Evolutionary conservation across 2,113 vertebrate species (phyloP).

Genomic region (Puntigrus tetrazona): DNA sequence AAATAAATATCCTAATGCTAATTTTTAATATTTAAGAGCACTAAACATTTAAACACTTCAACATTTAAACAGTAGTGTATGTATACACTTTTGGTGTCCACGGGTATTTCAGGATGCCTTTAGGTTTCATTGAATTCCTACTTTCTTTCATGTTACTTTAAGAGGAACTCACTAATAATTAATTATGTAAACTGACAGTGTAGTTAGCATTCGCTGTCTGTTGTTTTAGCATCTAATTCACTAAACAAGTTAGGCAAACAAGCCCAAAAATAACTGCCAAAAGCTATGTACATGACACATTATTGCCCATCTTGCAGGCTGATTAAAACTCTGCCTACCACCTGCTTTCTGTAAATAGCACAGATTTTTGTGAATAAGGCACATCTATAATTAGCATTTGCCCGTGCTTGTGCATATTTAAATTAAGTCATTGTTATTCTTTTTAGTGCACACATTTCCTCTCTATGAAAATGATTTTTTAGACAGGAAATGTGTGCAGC

Average conservation of each 20-base stretch:
- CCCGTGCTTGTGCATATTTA: background rate
- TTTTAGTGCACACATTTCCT: background rate
- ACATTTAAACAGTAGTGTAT: no score
- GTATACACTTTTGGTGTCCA: background rate
- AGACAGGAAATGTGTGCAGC: background rate
- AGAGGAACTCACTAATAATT: background rate
- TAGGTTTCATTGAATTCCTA: background rate
- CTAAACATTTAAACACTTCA: no score
- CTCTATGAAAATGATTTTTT: background rate
- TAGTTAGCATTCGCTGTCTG: background rate
- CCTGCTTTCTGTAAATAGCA: slow-evolving; percentile 10
- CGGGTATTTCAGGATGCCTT: background rate
- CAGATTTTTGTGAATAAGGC: background rate
- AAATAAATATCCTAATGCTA: background rate
- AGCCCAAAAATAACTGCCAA: background rate
- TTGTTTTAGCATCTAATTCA: background rate
- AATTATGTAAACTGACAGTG: background rate
- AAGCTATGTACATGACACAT: background rate
- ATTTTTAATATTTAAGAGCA: no score
- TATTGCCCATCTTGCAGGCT: background rate
- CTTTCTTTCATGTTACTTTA: background rate
- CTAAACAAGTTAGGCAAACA: background rate
- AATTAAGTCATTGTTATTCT: background rate
- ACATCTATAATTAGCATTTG: background rate
- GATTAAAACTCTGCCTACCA: background rate